A percentile compares a stretch with the other conserved stretches of the same genome.
These are phyloP conservation scores for Onychomys torridus DNA, from an alignment of 2,797 vertebrate genomes.

Conservation along the genomic window DNA sequence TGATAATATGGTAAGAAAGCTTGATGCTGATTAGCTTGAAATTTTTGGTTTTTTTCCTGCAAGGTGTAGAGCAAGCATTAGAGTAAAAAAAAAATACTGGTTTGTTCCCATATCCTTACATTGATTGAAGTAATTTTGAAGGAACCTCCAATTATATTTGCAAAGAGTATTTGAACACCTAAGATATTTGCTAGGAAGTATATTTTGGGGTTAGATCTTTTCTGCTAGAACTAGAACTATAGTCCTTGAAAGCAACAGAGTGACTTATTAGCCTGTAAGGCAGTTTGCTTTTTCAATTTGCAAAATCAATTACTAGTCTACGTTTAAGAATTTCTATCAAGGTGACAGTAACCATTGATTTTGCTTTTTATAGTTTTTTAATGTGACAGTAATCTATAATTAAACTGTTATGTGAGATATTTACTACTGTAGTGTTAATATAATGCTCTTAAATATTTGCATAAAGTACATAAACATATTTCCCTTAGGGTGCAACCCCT, in stretches of 20 bases:
- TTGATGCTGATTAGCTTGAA: neutral
- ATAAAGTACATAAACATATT: neutral
- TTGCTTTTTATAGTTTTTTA: neutral
- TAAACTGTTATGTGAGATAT: slow-evolving; percentile 24
- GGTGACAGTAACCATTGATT: slow-evolving; percentile 27
- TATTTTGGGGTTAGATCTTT: neutral
- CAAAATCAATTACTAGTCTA: neutral
- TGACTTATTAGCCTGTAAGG: neutral
- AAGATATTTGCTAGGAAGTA: neutral
- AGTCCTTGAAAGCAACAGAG: neutral
- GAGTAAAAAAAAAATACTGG: neutral
- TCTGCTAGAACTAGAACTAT: neutral
- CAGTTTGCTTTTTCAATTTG: slow-evolving; percentile 19
- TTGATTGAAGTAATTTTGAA: neutral
- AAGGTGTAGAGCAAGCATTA: neutral
- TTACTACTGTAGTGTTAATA: slow-evolving; percentile 7
- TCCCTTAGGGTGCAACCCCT: neutral
- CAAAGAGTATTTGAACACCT: neutral
- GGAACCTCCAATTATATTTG: neutral
- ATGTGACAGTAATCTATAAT: slow-evolving; percentile 34
- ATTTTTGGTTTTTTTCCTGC: neutral
- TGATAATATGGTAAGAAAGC: neutral
- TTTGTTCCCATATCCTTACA: neutral
- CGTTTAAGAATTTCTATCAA: neutral
- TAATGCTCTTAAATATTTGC: neutral